A percentile compares a stretch with the other conserved stretches of the same genome.
phyloP scores from a whole-genome alignment of 2,797 vertebrate genomes.

The Phoebastria nigripes region DNA sequence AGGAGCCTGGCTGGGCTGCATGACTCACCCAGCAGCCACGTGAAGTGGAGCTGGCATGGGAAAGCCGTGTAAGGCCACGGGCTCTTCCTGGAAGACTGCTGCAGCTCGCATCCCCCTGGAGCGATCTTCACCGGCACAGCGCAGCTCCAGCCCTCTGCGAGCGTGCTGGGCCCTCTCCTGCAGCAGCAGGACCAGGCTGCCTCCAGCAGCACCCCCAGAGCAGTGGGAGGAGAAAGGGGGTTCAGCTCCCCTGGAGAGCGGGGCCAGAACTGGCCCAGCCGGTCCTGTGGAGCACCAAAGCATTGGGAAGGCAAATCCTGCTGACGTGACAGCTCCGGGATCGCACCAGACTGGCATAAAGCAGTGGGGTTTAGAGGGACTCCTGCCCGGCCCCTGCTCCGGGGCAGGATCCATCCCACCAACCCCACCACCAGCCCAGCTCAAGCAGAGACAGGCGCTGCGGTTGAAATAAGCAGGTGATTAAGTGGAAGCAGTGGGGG shows the following conservation, averaged over 20 bases:
- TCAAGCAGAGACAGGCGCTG: neutral
- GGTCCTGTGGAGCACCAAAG: neutral
- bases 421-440: neutral
- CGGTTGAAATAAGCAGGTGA: accelerated
- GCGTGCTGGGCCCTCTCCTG: neutral
- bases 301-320: neutral
- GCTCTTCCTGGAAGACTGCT: slow-evolving; percentile 41
- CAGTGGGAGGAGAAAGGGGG: neutral
- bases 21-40: slow-evolving; percentile 42
- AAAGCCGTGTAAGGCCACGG: neutral
- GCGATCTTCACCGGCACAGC: accelerated
- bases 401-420: neutral
- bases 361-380: neutral
- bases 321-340: neutral
- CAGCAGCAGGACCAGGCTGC: neutral
- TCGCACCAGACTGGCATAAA: accelerated
- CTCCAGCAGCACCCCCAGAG: neutral
- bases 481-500: neutral
- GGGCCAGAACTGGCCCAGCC: neutral
- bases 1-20: neutral
- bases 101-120: neutral
- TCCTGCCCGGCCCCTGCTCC: neutral
- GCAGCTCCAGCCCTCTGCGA: neutral
- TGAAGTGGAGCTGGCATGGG: slow-evolving; percentile 53
- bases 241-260: accelerated